A percentile compares a stretch with the other conserved stretches of the same genome.
phyloP scores from a whole-genome alignment of 2,113 vertebrate species.

The Acrocephalus kingi region DNA sequence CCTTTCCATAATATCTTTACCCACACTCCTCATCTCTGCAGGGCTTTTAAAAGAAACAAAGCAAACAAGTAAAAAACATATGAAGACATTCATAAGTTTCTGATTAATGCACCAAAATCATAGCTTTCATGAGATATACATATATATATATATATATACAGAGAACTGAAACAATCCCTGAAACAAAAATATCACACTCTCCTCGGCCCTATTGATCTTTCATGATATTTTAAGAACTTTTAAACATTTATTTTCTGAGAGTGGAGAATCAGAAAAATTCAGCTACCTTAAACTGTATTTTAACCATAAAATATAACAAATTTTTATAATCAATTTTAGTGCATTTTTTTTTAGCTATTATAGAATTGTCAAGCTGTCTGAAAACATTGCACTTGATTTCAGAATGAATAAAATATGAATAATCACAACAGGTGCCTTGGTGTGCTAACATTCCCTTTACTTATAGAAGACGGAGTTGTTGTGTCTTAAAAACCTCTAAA shows the following conservation, averaged over 20 bases:
- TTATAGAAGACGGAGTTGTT: not conserved
- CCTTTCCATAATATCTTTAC: not conserved
- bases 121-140: not conserved
- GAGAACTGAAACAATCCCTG: not conserved
- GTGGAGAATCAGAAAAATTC: not conserved
- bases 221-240: not conserved
- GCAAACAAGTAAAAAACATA: not conserved
- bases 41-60: not conserved
- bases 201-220: not conserved
- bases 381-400: not conserved
- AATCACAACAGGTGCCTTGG: not conserved
- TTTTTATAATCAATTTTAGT: not conserved
- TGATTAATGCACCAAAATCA: not conserved
- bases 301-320: not conserved
- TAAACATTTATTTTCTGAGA: not conserved
- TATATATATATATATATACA: not conserved
- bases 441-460: not conserved
- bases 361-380: not conserved
- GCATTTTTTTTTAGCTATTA: not conserved
- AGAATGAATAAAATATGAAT: not conserved
- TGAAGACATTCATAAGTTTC: not conserved
- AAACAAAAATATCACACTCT: not conserved
- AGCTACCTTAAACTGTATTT: not conserved
- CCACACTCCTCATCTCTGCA: rapidly evolving
- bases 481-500: not conserved